Percentiles rank a stretch among this genome's conserved stretches.
Conservation (phyloP, 2,797 vertebrate species). For the Tachyglossus aculeatus region DNA sequence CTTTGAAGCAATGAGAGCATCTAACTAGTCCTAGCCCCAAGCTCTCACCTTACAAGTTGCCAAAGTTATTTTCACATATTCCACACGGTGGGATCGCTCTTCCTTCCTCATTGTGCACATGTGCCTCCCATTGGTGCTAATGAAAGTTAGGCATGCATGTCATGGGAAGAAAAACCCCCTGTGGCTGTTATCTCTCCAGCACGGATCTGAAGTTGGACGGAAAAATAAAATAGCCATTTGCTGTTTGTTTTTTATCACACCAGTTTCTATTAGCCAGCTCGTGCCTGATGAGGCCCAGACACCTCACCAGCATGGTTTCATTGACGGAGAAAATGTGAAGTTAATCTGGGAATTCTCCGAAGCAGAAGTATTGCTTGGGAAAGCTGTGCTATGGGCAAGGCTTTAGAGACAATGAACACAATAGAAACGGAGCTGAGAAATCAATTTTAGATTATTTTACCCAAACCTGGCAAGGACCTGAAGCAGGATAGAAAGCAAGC, state of each 20-base stretch:
- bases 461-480: conserved; percentile 21
- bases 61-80: conserved; percentile 26
- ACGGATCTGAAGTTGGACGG: conserved; percentile 22
- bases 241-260: conserved; percentile 64
- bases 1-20: conserved; percentile 13
- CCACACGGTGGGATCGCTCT: conserved; percentile 13
- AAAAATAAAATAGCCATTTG: conserved; percentile 57
- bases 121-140: conserved; percentile 22
- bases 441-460: conserved; percentile 35
- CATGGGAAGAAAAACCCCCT: background rate
- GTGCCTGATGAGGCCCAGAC: conserved; percentile 41
- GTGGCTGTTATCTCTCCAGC: conserved; percentile 15
- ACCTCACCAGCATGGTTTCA: conserved; percentile 37
- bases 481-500: conserved; percentile 26
- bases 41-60: conserved; percentile 28
- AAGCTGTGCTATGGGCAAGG: conserved; percentile 17
- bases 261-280: conserved; percentile 58
- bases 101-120: background rate
- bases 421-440: conserved; percentile 25
- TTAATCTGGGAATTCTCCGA: conserved; percentile 29
- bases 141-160: conserved; percentile 14
- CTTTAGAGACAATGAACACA: background rate
- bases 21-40: background rate
- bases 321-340: conserved; percentile 57
- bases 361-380: conserved; percentile 29